A percentile compares a stretch with the other conserved stretches of the same genome.
Evolutionary conservation across 2,113 vertebrate species (phyloP).

Genomic region (Cyprinodon variegatus): DNA sequence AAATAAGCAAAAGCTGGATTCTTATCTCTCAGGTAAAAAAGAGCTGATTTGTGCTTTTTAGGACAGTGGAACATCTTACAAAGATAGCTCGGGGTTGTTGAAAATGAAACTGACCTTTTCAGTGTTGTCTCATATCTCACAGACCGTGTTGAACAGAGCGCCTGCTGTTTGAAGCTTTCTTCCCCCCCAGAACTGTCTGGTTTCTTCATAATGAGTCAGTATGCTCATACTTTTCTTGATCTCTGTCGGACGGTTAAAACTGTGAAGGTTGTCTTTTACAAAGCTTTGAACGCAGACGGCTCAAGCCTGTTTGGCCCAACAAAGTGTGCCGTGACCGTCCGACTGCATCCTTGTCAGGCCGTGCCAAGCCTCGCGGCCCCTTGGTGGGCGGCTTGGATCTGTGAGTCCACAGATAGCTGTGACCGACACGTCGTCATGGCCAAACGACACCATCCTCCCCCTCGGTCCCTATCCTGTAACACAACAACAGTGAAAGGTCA

Average conservation of each 20-base stretch:
- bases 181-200: conserved; percentile 6
- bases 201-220: conserved; percentile 20
- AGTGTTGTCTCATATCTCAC: not conserved
- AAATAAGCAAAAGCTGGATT: not conserved
- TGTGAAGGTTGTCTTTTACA: conserved; percentile 6
- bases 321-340: conserved; percentile 25
- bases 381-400: conserved; percentile 35
- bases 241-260: conserved; percentile 3
- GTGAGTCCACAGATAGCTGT: conserved; percentile 44
- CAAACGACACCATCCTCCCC: conserved; percentile 40
- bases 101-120: conserved; percentile 18
- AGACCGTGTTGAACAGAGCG: not conserved
- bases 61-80: conserved; percentile 3
- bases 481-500: conserved; percentile 53
- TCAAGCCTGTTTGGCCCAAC: conserved; percentile 53
- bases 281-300: conserved; percentile 18
- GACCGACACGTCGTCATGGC: conserved; percentile 35
- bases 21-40: conserved; percentile 3
- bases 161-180: conserved; percentile 21
- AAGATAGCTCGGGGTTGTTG: not conserved
- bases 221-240: conserved; percentile 18
- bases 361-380: conserved; percentile 49
- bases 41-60: conserved; percentile 10
- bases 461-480: conserved; percentile 1
- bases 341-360: conserved; percentile 15